phyloP scores from a whole-genome alignment of 2,797 vertebrate species.

The Sebastes trivittatus region DNA sequence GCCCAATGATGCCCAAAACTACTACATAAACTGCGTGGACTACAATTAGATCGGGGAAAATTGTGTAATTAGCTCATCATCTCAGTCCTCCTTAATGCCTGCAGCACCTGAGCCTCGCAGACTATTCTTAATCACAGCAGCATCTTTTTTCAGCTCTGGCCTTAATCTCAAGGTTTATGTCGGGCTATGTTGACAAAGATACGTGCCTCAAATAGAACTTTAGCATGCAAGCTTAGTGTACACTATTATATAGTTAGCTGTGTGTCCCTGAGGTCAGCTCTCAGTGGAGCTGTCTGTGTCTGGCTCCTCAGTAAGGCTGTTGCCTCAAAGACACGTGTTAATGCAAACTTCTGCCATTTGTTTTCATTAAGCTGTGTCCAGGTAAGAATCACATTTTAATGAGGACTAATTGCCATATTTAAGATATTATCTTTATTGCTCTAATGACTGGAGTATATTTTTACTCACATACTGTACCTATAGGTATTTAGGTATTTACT shows the following conservation, averaged over 20 bases:
- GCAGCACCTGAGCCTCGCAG: slow-evolving; percentile 1
- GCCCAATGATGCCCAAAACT: too few species aligned
- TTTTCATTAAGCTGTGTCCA: slow-evolving; percentile 27
- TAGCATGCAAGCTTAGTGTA: slow-evolving; percentile 22
- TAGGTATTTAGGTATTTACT: background rate
- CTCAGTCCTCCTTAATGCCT: background rate
- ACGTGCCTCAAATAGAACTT: slow-evolving; percentile 34
- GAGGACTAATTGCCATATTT: slow-evolving; percentile 11
- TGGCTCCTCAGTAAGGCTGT: too few species aligned
- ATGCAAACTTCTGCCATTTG: slow-evolving; percentile 29
- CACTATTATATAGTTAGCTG: background rate
- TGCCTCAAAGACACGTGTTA: background rate
- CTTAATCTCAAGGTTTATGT: slow-evolving; percentile 52
- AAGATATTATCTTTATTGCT: background rate
- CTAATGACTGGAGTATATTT: background rate
- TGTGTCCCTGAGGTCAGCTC: slow-evolving; percentile 24
- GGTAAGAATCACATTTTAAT: slow-evolving; percentile 27
- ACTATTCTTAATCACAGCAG: slow-evolving; percentile 23
- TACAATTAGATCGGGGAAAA: background rate
- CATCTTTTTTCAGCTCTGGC: slow-evolving; percentile 40
- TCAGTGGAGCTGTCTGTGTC: background rate
- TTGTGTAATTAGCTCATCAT: background rate
- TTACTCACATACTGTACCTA: background rate
- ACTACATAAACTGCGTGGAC: too few species aligned
- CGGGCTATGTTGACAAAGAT: slow-evolving; percentile 31